Conservation (phyloP, 2,797 vertebrate species). For the Enteromius thamalakanensis region DNA sequence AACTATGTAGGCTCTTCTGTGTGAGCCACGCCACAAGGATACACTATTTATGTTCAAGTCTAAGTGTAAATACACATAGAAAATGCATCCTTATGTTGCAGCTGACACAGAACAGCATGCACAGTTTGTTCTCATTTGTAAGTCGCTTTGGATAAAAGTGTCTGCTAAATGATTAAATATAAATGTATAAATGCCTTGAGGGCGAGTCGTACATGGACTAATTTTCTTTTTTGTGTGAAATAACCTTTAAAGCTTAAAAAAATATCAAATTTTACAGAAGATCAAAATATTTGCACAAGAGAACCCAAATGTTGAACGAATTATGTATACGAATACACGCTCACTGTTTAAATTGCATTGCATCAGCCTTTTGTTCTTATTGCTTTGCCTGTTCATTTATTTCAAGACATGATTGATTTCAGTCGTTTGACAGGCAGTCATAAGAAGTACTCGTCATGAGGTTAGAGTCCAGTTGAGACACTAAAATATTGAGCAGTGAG, state of each 20-base stretch:
- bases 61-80: too few relatives aligned
- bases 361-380: background rate
- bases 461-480: conserved; percentile 53
- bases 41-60: too few relatives aligned
- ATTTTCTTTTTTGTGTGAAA: background rate
- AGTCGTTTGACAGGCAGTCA: conserved; percentile 45
- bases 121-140: too few relatives aligned
- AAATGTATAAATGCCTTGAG: background rate
- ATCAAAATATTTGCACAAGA: background rate
- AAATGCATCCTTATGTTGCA: too few relatives aligned
- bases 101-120: too few relatives aligned
- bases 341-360: background rate
- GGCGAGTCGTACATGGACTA: background rate
- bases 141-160: too few relatives aligned
- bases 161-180: too few relatives aligned
- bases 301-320: background rate
- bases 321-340: background rate
- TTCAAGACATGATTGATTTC: conserved; percentile 13
- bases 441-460: conserved; percentile 47
- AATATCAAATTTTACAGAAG: background rate
- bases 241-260: background rate
- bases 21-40: too few relatives aligned
- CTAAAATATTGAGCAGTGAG: conserved; percentile 60
- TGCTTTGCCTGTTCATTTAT: background rate
- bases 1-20: too few relatives aligned